Conservation (phyloP, 2,113 vertebrate genomes). For the Tragelaphus imberbis region DNA sequence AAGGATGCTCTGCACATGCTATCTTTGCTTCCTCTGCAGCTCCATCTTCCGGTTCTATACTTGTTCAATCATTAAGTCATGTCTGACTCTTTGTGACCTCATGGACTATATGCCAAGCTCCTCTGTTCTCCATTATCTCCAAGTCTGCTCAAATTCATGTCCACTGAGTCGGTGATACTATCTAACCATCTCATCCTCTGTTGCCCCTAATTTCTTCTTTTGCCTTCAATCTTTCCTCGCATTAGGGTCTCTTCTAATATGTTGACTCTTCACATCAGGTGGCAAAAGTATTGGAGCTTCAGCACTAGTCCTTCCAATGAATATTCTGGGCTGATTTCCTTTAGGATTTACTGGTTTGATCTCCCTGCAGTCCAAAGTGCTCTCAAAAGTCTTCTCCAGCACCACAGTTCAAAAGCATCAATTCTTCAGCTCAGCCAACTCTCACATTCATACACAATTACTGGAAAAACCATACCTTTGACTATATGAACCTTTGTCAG, state of each 20-base stretch:
- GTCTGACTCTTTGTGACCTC: not conserved
- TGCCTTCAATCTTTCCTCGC: not conserved
- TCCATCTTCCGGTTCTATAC: not conserved
- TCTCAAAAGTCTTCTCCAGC: not conserved
- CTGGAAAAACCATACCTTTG: not conserved
- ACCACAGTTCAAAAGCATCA: not conserved
- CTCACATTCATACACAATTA: not conserved
- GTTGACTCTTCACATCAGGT: not conserved
- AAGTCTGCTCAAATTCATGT: not conserved
- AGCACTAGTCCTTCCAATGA: not conserved
- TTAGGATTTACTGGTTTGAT: not conserved
- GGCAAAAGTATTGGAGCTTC: not conserved
- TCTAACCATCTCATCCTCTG: not conserved
- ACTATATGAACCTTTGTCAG: not conserved
- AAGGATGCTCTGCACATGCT: accelerated
- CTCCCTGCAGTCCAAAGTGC: not conserved
- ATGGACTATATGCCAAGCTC: not conserved
- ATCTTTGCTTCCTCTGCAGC: not conserved
- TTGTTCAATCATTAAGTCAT: not conserved
- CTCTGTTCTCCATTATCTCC: not conserved
- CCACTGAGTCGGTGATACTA: not conserved
- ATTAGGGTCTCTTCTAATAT: not conserved
- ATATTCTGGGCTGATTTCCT: not conserved
- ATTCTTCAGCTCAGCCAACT: not conserved
- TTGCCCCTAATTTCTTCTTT: not conserved